Base-by-base conservation (phyloP, 1,140 invertebrate species). In the Hyles euphorbiae region DNA sequence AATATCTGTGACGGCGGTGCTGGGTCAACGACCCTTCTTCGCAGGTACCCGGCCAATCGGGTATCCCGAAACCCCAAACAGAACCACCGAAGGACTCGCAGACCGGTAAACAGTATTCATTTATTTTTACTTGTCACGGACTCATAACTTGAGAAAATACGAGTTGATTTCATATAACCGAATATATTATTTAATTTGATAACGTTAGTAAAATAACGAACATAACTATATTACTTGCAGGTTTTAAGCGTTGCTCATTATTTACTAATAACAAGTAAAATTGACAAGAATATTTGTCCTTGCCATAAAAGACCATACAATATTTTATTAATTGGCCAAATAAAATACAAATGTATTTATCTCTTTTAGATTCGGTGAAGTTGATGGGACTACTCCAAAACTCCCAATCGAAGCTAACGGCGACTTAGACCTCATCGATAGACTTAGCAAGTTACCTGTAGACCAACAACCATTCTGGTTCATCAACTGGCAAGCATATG, bases 391-490 rank as follows among this genome's bases (percentile, higher is more conserved):
- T 10, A 72, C 72, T 3, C 56, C 76, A 58, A 65, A 67, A 33
- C 55, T 86, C n/a, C 85, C 85, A 0, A 56, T 86, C 5, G 82
- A 87, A 70, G 90, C 90, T 0, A 81, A 85, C 32, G 90, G 89
- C 0, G 90, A 91, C 61, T 68, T 68, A 53, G 81, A 83, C 4
- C 72, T 88, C 3, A 73, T 91, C 0, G 80, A 91, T 44, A 68
- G 89, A 34, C 68, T 91, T 0, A 91, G 81, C 60, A 80, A 81
- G 46, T 63, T 90, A 40, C 90, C 91, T 3, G 62, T 84, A 34
- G 90, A 91, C 61, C 78, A 89, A 33, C 89, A 89, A 48, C 90
- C 90, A 0, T 91, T 91, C 71, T 91, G 91, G 91, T 89, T 90
- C 61, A 71, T 91, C 58, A 91, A 88, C 45, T 88, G 83, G 83